Evolutionary conservation across 2,113 vertebrate species (phyloP).

Genomic region (Xenus cinereus): DNA sequence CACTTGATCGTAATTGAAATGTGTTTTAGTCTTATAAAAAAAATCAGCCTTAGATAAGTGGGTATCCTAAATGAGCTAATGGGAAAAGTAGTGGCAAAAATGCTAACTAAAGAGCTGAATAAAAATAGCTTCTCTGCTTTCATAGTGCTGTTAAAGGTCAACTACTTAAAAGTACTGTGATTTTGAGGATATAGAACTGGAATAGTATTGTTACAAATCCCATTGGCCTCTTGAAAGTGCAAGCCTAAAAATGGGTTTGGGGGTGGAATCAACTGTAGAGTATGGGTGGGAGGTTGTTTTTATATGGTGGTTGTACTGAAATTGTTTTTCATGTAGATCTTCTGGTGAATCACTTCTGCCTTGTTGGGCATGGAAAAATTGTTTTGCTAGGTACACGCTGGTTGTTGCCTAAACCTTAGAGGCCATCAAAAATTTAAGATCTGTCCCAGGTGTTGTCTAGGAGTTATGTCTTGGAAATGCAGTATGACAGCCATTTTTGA

Average conservation of each 20-base stretch:
- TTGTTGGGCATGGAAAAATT: neutral
- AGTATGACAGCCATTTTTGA: neutral
- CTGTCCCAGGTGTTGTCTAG: neutral
- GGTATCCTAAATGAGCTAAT: neutral
- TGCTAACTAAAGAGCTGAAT: neutral
- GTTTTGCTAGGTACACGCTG: neutral
- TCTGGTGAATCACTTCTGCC: neutral
- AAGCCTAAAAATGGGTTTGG: neutral
- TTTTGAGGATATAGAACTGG: neutral
- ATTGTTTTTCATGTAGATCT: neutral
- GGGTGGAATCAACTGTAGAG: neutral
- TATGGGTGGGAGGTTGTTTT: neutral
- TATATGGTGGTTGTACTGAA: neutral
- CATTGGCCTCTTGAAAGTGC: neutral
- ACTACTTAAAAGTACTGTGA: neutral
- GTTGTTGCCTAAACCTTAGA: neutral
- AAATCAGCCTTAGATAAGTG: neutral
- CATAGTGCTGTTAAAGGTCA: conserved; percentile 41
- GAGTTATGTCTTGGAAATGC: neutral
- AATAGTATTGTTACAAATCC: neutral
- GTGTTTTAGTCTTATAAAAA: neutral
- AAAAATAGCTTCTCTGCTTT: conserved; percentile 47
- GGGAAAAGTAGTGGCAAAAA: conserved; percentile 47
- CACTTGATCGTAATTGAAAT: conserved; percentile 15
- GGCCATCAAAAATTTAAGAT: neutral